Conservation (phyloP, 2,113 vertebrate genomes). For the Catagonus wagneri region DNA sequence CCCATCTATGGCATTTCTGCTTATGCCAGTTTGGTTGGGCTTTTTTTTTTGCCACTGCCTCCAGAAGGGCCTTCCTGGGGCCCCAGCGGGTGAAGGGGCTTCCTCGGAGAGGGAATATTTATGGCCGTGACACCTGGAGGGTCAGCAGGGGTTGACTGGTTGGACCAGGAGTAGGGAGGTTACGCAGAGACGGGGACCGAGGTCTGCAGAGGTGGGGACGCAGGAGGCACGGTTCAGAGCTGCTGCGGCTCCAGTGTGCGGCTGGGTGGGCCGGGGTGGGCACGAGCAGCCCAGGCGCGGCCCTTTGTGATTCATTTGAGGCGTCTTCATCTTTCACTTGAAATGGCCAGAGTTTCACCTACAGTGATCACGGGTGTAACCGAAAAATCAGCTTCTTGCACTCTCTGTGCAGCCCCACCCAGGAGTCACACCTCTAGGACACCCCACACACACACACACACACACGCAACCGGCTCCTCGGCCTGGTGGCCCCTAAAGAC, state of each 20-base stretch:
- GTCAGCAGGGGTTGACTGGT: too few species aligned
- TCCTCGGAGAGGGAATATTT: not conserved
- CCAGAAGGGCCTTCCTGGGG: not conserved
- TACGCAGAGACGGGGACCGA: not conserved
- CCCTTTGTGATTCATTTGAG: not conserved
- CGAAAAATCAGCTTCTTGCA: accelerated
- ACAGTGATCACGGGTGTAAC: not conserved
- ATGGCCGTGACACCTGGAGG: too few species aligned
- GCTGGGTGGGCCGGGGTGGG: not conserved
- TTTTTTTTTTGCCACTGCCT: not conserved
- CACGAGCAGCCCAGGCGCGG: accelerated
- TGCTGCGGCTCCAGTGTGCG: not conserved
- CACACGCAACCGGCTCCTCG: not conserved
- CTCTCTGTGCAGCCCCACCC: not conserved
- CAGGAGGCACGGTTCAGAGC: not conserved
- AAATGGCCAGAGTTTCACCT: not conserved
- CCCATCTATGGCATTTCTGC: not conserved
- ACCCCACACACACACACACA: too few species aligned
- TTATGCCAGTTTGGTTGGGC: too few species aligned
- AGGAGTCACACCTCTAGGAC: not conserved
- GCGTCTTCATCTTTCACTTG: not conserved
- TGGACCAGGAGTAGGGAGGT: too few species aligned
- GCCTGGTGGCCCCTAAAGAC: not conserved
- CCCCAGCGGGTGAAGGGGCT: too few species aligned
- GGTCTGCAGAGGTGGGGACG: not conserved